Percentiles rank a stretch among this genome's conserved stretches.
These are phyloP conservation scores for Calliphora vicina DNA, from an alignment of 1,140 invertebrate species.

Conservation along the genomic window DNA sequence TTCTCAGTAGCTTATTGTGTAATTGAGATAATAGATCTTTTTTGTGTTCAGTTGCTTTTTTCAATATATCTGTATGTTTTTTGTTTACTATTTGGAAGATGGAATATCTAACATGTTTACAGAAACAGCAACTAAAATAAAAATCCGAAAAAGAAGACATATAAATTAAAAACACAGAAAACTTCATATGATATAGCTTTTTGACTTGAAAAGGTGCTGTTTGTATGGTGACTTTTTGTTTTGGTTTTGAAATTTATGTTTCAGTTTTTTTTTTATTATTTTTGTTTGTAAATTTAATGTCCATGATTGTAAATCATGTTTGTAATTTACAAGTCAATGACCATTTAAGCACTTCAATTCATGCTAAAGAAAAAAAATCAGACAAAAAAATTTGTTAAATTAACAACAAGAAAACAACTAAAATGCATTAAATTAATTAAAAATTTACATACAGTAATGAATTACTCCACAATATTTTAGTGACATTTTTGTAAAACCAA, in stretches of 20 bases:
- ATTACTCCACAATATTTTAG: not conserved
- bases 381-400: not conserved
- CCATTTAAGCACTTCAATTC: not conserved
- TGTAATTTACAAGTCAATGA: constrained; percentile 4
- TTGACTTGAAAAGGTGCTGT: not conserved
- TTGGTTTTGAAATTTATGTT: not conserved
- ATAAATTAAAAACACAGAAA: not conserved
- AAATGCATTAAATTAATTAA: constrained; percentile 14
- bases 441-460: not conserved
- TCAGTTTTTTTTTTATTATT: too few relatives aligned
- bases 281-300: not conserved
- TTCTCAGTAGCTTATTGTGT: not conserved
- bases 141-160: not conserved
- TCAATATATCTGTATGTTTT: not conserved
- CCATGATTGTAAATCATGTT: not conserved
- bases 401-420: not conserved
- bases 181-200: not conserved
- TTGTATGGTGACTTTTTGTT: too few relatives aligned
- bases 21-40: not conserved
- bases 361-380: not conserved
- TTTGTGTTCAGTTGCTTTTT: not conserved
- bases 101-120: not conserved
- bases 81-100: not conserved
- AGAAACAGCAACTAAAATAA: not conserved
- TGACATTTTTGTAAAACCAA: not conserved